Base-by-base conservation (phyloP, 2,113 vertebrate genomes). In the Rhea americana region DNA sequence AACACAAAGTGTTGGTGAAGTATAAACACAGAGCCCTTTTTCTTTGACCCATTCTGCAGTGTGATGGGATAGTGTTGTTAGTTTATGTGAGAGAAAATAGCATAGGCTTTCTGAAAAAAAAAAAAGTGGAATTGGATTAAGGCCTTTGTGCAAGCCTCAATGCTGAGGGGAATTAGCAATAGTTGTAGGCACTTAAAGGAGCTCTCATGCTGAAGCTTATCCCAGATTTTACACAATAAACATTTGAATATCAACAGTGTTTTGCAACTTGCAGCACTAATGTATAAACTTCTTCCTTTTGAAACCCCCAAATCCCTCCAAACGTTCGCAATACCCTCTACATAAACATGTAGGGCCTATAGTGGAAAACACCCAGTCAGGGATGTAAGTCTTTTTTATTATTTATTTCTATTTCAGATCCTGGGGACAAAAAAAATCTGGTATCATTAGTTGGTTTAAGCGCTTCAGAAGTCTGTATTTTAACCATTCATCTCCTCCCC, bases 211-310 rank as follows among this genome's bases (percentile, higher is more conserved):
- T 98, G 98, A 99, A 99, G 99, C 99, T 99, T 99, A 99, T 99
- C 99, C 99, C 99, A 99, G 99, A 99, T 99, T 99, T 99, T 99
- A 98, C 98, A 99, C 99, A 99, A 99, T 99, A 99, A 99, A 99
- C 99, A 99, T 99, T 99, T 99, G 99, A 99, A 99, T 99, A 99
- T 99, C 99, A 99, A 99, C 99, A 99, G 99, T 99, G 99, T 99
- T 99, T 99, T 99, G 99, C 98, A 99, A 99, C 99, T 99, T 97
- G 98, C 98, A 97, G 98, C 98, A 98, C 98, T 99, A 99, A 99
- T 99, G 99, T 99, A 99, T 99, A 99, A 99, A 99, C 98, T 99
- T 99, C 98, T 98, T 98, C 97, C 98, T 99, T 99, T 99, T 98
- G 98, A 99, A 98, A 98, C 97, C 97, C 97, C 92, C 96, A 98